Evolutionary conservation across 2,113 vertebrate species (phyloP), one percentile per base, ranked within the genome.

Genomic region (Thamnaconus septentrionalis): DNA sequence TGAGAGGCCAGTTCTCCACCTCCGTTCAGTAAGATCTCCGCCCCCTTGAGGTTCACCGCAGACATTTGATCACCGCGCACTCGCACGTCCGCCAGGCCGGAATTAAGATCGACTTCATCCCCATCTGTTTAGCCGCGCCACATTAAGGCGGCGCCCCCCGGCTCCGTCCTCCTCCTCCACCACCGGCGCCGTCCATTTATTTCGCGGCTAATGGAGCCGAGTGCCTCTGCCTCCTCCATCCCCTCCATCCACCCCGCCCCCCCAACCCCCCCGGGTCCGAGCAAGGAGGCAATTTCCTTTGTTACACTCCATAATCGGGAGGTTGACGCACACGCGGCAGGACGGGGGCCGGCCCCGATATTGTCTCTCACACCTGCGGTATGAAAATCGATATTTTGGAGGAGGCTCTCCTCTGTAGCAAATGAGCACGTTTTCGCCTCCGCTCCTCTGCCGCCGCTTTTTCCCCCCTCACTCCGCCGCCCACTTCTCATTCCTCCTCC

Each of bases 211-310:
- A 46, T 31, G 74, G 18, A 59, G 45, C 41, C 11, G 42, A 61
- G 18, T 31, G 18, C 18, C 18, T 31, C 18, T 31, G 18, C 18
- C 18, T 31, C 18, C 3, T 8, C 46, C 3, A 4, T 61, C 52
- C 43, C 9, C 41, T 7, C 50, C 64, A n/a, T n/a, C 53, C 53
- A 52, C 40, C 50, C 3, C 41, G 39, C 53, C 73, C 41, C 42
- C 61, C 72, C 72, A 65, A 61, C 67, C 78, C 62, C 65, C 79
- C 60, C 18, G 18, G 18, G 74, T 56, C 71, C 74, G 59, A 71
- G 88, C 91, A 76, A 66, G 76, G n/a, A 82, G 75, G 72, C 76
- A 62, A 72, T 66, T 78, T 85, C 52, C 61, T 48, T 87, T 56
- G 68, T 84, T 78, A 81, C 45, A 48, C n/a, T 78, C 59, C 39